Evolutionary conservation across 92 coral and sea anemone species (phyloP).

Genomic region (Bergia puertoricense): DNA sequence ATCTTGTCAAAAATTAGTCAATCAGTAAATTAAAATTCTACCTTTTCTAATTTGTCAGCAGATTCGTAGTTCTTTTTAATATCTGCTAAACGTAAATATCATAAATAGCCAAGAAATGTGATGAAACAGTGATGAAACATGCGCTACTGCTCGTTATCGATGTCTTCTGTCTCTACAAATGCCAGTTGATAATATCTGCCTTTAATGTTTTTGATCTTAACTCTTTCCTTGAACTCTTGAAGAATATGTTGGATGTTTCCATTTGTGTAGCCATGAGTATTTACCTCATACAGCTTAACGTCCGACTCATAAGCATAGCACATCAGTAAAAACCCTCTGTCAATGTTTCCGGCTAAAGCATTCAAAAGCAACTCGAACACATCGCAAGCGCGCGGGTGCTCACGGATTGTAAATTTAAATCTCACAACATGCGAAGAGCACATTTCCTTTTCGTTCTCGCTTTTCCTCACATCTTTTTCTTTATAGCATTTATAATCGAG

Average conservation of each 20-base stretch:
- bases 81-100: too few species aligned
- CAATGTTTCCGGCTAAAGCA: constrained; percentile 20
- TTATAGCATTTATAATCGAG: constrained; percentile 33
- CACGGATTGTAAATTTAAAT: constrained; percentile 32
- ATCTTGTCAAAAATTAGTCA: too few species aligned
- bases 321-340: constrained; percentile 13
- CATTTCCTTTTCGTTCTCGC: neutral
- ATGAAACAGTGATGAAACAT: too few species aligned
- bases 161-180: constrained; percentile 36
- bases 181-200: constrained; percentile 40
- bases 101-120: too few species aligned
- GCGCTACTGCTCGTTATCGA: constrained; percentile 4
- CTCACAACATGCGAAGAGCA: constrained; percentile 26
- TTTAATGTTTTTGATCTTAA: constrained; percentile 25
- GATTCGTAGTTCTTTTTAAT: too few species aligned
- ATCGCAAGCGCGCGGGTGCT: constrained; percentile 42
- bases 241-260: neutral
- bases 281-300: constrained; percentile 29
- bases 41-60: too few species aligned
- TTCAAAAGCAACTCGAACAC: constrained; percentile 36
- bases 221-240: constrained; percentile 17
- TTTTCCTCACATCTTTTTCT: neutral
- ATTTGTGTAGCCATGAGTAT: constrained; percentile 7
- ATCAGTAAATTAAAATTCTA: too few species aligned
- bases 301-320: constrained; percentile 10